These are phyloP conservation scores for Diplogasteroides magnus DNA, from an alignment of 1,140 invertebrate genomes.

Conservation along the genomic window DNA sequence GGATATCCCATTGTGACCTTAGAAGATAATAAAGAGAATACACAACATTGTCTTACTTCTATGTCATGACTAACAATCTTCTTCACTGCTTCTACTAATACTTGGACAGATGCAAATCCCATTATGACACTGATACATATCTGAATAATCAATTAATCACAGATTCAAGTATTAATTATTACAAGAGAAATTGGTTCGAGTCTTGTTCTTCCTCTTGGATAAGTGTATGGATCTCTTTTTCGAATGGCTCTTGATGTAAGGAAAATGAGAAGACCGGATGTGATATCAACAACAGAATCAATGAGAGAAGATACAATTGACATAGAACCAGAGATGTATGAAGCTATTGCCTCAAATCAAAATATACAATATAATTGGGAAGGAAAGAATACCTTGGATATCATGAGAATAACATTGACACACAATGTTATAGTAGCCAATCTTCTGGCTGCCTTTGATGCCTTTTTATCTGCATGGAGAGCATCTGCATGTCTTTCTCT, in stretches of 20 bases:
- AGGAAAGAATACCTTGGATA: conserved; percentile 29
- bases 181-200: conserved; percentile 58
- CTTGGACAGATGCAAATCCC: conserved; percentile 57
- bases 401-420: conserved; percentile 51
- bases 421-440: conserved; percentile 47
- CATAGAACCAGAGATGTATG: conserved; percentile 57
- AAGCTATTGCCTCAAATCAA: conserved; percentile 56
- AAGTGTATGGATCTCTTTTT: conserved; percentile 57
- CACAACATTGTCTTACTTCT: too few species aligned
- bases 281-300: conserved; percentile 58
- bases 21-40: too few species aligned
- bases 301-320: too few species aligned
- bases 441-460: conserved; percentile 16
- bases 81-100: conserved; percentile 55
- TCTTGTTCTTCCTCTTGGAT: conserved; percentile 58
- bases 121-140: too few species aligned
- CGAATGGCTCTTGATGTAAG: conserved; percentile 56
- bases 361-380: not conserved
- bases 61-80: too few species aligned
- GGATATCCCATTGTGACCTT: conserved; percentile 18
- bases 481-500: too few species aligned
- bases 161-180: conserved; percentile 21
- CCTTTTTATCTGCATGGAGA: conserved; percentile 6
- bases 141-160: conserved; percentile 53
- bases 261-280: conserved; percentile 58